Evolutionary conservation across 2,888 invertebrate genomes (phyloP).

Genomic region (Andricus quercusramuli): DNA sequence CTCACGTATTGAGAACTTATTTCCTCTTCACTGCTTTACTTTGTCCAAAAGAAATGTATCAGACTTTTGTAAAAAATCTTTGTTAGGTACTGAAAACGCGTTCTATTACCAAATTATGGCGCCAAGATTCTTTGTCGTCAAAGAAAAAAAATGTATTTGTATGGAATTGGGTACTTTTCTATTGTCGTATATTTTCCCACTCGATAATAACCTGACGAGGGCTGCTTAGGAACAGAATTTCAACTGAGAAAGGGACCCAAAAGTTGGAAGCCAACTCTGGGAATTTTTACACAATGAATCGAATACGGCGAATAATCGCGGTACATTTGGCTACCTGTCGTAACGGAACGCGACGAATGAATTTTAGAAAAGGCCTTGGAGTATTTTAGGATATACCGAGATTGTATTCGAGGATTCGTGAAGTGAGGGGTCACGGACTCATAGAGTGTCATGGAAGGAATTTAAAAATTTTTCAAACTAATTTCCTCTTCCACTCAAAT

Average conservation of each 20-base stretch:
- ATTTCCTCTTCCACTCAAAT: not conserved
- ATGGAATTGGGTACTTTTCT: conserved; percentile 25
- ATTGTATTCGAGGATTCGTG: conserved; percentile 26
- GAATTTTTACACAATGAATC: conserved; percentile 26
- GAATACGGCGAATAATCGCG: conserved; percentile 27
- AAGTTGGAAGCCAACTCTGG: conserved; percentile 36
- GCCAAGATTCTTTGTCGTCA: conserved; percentile 11
- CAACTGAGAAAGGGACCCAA: not conserved
- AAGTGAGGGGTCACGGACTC: conserved; percentile 31
- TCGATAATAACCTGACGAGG: conserved; percentile 26
- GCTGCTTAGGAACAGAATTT: not conserved
- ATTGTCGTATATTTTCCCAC: conserved; percentile 36
- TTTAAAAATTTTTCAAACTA: conserved; percentile 22
- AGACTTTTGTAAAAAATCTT: not conserved
- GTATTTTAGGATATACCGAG: conserved; percentile 39
- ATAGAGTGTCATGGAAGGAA: conserved; percentile 13
- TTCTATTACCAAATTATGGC: conserved; percentile 39
- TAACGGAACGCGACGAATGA: conserved; percentile 34
- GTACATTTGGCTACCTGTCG: conserved; percentile 36
- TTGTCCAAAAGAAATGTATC: not conserved
- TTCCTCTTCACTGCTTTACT: conserved; percentile 1
- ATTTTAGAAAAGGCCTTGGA: conserved; percentile 33
- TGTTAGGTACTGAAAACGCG: not conserved
- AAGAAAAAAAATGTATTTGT: conserved; percentile 31
- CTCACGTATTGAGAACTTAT: conserved; percentile 7